Evolutionary conservation across 2,888 invertebrate species (phyloP).

Genomic region (Oeneis ivallda): DNA sequence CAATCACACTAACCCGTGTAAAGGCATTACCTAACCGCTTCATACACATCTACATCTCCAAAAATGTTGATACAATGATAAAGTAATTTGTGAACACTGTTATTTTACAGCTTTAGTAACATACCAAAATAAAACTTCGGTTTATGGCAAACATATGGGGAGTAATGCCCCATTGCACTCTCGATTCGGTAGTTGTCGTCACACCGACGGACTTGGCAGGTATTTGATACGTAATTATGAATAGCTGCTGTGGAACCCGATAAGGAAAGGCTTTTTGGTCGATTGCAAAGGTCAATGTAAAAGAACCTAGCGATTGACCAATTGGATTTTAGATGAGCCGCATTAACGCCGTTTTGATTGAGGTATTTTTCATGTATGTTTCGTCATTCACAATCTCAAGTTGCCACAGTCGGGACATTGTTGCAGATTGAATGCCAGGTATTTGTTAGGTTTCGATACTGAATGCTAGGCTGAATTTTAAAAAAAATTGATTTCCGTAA

Average conservation of each 20-base stretch:
- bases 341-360: conserved; percentile 61
- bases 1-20: conserved; percentile 28
- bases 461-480: conserved; percentile 29
- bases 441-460: conserved; percentile 67
- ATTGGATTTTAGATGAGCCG: conserved; percentile 52
- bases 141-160: conserved; percentile 76
- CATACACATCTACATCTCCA: conserved; percentile 39
- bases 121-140: conserved; percentile 77
- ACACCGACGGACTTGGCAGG: conserved; percentile 80
- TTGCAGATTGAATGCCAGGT: conserved; percentile 65
- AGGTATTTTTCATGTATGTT: conserved; percentile 72
- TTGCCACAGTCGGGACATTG: conserved; percentile 47
- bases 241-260: conserved; percentile 58
- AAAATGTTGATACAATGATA: conserved; percentile 54
- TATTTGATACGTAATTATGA: conserved; percentile 79
- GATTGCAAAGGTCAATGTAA: conserved; percentile 40
- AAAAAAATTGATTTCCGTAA: background rate
- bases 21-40: conserved; percentile 39
- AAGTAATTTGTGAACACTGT: conserved; percentile 77
- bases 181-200: conserved; percentile 78
- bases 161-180: conserved; percentile 69
- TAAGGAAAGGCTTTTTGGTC: conserved; percentile 52
- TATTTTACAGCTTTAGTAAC: conserved; percentile 78
- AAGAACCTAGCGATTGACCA: conserved; percentile 50
- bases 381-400: conserved; percentile 57